Percentiles rank a stretch among this genome's conserved stretches.
phyloP scores from a whole-genome alignment of 2,888 invertebrate species.

The Thecocarcelia acutangulata region DNA sequence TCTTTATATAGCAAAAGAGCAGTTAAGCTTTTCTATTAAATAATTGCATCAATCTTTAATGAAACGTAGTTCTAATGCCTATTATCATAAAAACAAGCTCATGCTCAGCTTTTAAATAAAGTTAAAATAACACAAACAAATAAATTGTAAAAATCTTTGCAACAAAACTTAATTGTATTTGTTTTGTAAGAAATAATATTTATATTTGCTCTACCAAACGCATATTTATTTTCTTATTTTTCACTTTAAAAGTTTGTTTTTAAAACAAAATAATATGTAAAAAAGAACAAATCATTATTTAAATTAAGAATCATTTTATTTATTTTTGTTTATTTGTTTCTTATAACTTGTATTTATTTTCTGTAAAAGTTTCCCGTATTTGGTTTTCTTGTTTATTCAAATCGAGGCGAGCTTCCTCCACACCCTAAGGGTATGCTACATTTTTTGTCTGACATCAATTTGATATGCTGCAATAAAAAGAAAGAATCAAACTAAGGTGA shows the following conservation, averaged over 20 bases:
- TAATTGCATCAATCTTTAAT: no score
- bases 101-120: no score
- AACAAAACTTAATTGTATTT: no score
- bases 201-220: no score
- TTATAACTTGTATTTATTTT: slow-evolving; percentile 10
- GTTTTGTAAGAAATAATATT: no score
- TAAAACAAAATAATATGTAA: background rate
- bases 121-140: no score
- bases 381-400: slow-evolving; percentile 69
- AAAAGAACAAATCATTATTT: slow-evolving; percentile 45
- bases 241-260: slow-evolving; percentile 23
- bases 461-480: slow-evolving; percentile 12
- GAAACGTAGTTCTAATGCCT: no score
- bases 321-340: slow-evolving; percentile 9
- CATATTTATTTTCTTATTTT: background rate
- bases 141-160: no score
- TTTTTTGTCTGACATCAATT: slow-evolving; percentile 35
- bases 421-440: slow-evolving; percentile 11
- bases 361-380: slow-evolving; percentile 57
- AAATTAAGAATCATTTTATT: slow-evolving; percentile 18
- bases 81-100: no score
- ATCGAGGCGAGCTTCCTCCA: slow-evolving; percentile 50
- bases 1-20: no score
- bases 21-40: no score
- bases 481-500: slow-evolving; percentile 12